Conservation (phyloP, 2,113 vertebrate genomes). For the Apaloderma vittatum region DNA sequence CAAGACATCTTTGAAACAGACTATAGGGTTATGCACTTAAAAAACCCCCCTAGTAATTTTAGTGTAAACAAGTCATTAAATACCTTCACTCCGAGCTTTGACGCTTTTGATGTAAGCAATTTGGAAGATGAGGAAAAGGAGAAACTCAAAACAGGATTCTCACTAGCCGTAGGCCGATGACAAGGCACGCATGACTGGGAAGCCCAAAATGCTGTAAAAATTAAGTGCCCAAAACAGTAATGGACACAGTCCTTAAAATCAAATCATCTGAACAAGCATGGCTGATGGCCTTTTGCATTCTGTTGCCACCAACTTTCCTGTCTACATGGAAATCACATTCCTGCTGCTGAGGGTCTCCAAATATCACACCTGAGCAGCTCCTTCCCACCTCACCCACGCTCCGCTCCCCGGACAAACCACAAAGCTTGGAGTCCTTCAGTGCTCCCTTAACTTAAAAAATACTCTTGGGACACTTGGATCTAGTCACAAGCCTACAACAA, state of each 20-base stretch:
- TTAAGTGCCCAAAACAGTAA: not conserved
- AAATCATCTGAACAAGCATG: not conserved
- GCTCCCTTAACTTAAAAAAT: not conserved
- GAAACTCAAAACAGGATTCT: not conserved
- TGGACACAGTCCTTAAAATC: not conserved
- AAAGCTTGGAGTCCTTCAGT: not conserved
- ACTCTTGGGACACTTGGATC: not conserved
- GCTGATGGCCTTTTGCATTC: not conserved
- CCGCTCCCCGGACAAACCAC: fast-evolving
- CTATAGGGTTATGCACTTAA: not conserved
- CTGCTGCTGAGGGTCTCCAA: not conserved
- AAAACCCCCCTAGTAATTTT: not conserved
- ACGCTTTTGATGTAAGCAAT: not conserved
- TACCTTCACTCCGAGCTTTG: not conserved
- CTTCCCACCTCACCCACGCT: not conserved
- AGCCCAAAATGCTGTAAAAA: not conserved
- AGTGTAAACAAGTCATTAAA: not conserved
- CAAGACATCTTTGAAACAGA: not conserved
- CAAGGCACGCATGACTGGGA: fast-evolving
- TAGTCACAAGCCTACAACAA: not conserved
- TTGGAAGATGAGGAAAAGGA: not conserved
- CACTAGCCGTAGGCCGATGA: not conserved
- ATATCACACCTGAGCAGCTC: not conserved
- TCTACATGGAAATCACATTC: not conserved
- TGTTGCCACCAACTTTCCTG: not conserved